Base-by-base conservation (phyloP, 64 coral and sea anemone species). In the Astreopora myriophthalma region DNA sequence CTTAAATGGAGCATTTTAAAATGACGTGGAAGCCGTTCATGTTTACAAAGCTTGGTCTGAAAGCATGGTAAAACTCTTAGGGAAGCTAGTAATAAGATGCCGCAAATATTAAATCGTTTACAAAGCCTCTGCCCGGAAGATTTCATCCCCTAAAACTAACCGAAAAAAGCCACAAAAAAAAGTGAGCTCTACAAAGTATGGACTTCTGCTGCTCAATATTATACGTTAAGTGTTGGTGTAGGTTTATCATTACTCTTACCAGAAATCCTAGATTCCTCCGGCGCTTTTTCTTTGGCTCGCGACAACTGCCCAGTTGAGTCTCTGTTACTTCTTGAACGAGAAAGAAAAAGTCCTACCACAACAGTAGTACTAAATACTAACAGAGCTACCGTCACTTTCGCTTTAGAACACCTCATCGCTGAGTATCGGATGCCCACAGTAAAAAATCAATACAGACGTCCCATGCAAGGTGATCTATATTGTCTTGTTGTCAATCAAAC, bases 381-480 rank as follows among this genome's bases (percentile, higher is more conserved):
- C 10, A 79, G 24, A 31, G 12, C 26, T 13, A 6, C 48, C 1
- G 28, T 4, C 5, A 33, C 4, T 79, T 22, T 79, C 26, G 55
- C 26, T 79, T 57, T 79, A 20, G 48, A 79, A 79, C 44, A 55
- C 48, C 75, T 51, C 75, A 79, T 79, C 16, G 3, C 37, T 55
- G 40, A n/a, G n/a, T n/a, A n/a, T n/a, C n/a, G n/a, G n/a, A n/a
- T n/a, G n/a, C n/a, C n/a, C n/a, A n/a, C n/a, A n/a, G n/a, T n/a
- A n/a, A n/a, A n/a, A n/a, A n/a, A n/a, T n/a, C n/a, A n/a, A n/a
- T n/a, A n/a, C n/a, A n/a, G n/a, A n/a, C n/a, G n/a, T n/a, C n/a
- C n/a, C n/a, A n/a, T n/a, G n/a, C n/a, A n/a, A n/a, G n/a, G n/a
- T n/a, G n/a, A n/a, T n/a, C n/a, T n/a, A n/a, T n/a, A n/a, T n/a